Conservation (phyloP, 1,140 invertebrate species). For the Lasaia peninsularis region DNA sequence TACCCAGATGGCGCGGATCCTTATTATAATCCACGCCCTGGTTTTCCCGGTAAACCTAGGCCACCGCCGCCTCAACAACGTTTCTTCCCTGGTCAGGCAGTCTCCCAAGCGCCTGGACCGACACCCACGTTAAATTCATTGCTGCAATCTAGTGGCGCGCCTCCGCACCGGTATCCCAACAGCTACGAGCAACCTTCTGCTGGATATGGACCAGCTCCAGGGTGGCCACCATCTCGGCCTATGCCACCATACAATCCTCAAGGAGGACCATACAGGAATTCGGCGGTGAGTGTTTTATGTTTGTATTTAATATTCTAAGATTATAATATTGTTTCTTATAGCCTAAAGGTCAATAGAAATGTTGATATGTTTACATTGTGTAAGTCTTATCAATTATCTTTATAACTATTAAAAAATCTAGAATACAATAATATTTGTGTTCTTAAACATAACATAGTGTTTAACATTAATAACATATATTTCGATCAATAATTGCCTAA, state of each 20-base stretch:
- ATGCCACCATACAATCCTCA: slow-evolving; percentile 76
- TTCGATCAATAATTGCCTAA: no score
- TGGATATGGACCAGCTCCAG: slow-evolving; percentile 60
- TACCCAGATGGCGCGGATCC: slow-evolving; percentile 64
- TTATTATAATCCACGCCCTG: slow-evolving; percentile 62
- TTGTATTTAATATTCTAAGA: background rate
- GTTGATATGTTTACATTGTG: background rate
- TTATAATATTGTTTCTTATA: background rate
- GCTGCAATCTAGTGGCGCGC: slow-evolving; percentile 88
- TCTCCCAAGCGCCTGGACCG: slow-evolving; percentile 88
- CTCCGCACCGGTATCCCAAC: slow-evolving; percentile 76
- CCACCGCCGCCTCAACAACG: slow-evolving; percentile 71
- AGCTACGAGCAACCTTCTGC: slow-evolving; percentile 68
- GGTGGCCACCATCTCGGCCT: slow-evolving; percentile 67
- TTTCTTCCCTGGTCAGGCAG: slow-evolving; percentile 81
- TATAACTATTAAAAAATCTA: background rate
- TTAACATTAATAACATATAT: no score
- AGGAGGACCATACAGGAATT: slow-evolving; percentile 71
- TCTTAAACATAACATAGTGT: no score
- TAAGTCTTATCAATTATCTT: background rate
- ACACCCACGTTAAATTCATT: slow-evolving; percentile 95
- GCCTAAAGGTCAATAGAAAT: background rate
- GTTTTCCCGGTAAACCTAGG: slow-evolving; percentile 69
- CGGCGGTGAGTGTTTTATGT: slow-evolving; percentile 55
- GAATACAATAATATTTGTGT: background rate